phyloP scores from a whole-genome alignment of 2,113 vertebrate genomes.

The Rhinopomastus cyanomelas region DNA sequence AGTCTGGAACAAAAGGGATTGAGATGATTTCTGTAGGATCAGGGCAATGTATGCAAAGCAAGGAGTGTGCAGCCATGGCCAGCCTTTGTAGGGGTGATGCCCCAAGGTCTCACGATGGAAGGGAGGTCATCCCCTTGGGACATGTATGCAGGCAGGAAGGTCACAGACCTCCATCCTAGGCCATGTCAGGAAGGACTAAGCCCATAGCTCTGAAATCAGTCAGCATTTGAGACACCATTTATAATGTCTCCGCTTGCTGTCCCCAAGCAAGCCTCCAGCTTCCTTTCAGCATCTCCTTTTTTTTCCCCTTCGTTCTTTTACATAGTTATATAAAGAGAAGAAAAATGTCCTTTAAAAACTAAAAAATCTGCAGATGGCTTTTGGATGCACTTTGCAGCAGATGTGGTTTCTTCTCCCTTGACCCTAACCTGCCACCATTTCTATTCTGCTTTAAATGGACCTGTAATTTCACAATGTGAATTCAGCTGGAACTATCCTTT shows the following conservation, averaged over 20 bases:
- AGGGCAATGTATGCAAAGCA: neutral
- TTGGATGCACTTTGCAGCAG: conserved; percentile 7
- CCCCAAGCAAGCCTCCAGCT: neutral
- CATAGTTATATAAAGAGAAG: neutral
- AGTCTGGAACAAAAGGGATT: neutral
- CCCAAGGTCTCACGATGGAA: neutral
- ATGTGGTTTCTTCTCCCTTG: neutral
- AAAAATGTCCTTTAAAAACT: neutral
- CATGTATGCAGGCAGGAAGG: rapidly evolving
- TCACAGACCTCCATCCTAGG: neutral
- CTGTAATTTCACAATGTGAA: conserved; percentile 57
- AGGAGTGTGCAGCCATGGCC: neutral
- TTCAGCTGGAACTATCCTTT: conserved; percentile 57
- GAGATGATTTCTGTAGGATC: neutral
- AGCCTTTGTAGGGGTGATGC: rapidly evolving
- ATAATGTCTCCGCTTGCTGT: neutral
- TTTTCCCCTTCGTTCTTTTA: neutral
- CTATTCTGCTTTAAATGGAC: conserved; percentile 46
- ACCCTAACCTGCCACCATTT: conserved; percentile 20
- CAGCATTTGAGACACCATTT: neutral
- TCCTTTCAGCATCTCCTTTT: neutral
- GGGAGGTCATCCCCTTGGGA: neutral
- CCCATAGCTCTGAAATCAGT: neutral
- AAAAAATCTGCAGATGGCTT: neutral
- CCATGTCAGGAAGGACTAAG: neutral